phyloP scores from a whole-genome alignment of 2,888 invertebrate genomes.

The Cataglyphis cursor region DNA sequence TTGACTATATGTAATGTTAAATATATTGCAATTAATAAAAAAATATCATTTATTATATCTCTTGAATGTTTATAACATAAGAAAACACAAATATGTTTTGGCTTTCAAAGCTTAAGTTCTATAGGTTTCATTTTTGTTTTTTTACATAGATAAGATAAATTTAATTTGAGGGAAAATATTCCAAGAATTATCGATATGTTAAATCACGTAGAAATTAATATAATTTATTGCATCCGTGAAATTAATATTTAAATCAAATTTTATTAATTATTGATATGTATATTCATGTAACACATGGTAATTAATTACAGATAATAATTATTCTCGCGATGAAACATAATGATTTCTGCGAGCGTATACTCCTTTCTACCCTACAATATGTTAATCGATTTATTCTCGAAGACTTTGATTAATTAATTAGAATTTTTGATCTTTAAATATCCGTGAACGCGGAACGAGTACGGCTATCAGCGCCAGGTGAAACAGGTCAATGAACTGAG shows the following conservation, averaged over 20 bases:
- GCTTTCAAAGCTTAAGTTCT: not conserved
- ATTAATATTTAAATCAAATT: not conserved
- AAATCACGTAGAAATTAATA: not conserved
- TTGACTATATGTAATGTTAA: not conserved
- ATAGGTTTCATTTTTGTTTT: not conserved
- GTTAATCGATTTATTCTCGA: not conserved
- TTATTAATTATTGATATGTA: not conserved
- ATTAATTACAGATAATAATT: not conserved
- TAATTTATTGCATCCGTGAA: not conserved
- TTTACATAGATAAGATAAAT: not conserved
- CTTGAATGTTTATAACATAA: not conserved
- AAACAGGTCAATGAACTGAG: conserved; percentile 67
- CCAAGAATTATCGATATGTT: not conserved
- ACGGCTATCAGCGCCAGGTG: conserved; percentile 62
- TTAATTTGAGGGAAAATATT: not conserved
- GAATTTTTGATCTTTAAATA: conserved; percentile 12
- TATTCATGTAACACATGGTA: too few relatives aligned
- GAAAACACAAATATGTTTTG: not conserved
- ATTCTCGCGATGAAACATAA: not conserved
- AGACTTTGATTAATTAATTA: conserved; percentile 23
- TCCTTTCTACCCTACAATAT: not conserved
- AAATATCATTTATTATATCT: not conserved
- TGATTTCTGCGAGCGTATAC: not conserved
- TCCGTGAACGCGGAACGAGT: conserved; percentile 59
- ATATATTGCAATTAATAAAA: not conserved